Evolutionary conservation across 2,888 invertebrate genomes (phyloP).

Genomic region (Drosophila limbata): DNA sequence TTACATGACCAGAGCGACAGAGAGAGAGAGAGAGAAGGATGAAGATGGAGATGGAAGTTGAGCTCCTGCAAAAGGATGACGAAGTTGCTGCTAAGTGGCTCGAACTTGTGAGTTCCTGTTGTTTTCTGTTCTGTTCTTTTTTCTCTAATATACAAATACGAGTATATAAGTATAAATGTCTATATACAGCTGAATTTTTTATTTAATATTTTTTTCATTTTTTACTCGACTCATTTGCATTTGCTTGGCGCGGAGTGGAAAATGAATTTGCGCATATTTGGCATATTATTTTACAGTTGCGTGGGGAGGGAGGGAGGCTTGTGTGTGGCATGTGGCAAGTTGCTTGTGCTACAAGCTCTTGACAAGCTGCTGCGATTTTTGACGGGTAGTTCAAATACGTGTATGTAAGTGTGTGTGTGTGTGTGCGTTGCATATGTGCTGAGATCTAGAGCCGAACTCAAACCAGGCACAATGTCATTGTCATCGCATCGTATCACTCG

Average conservation of each 20-base stretch:
- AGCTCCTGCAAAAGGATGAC: conserved; percentile 40
- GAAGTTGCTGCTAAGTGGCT: conserved; percentile 76
- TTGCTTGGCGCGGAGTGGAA: conserved; percentile 55
- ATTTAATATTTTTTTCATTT: conserved; percentile 1
- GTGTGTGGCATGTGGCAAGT: conserved; percentile 33
- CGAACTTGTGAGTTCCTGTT: conserved; percentile 75
- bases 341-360: conserved; percentile 52
- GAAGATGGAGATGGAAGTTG: neutral
- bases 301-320: neutral
- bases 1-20: conserved; percentile 47
- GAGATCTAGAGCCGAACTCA: conserved; percentile 33
- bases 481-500: conserved; percentile 61
- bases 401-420: neutral
- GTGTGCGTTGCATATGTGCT: conserved; percentile 59
- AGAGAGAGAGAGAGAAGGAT: neutral
- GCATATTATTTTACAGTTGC: conserved; percentile 72
- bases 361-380: conserved; percentile 76
- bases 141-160: conserved; percentile 3
- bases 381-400: conserved; percentile 42
- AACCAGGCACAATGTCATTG: conserved; percentile 60
- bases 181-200: conserved; percentile 21
- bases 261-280: conserved; percentile 79
- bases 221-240: conserved; percentile 68
- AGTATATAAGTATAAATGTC: conserved; percentile 2
- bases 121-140: conserved; percentile 38